Percentiles rank a stretch among this genome's conserved stretches.
Conservation (phyloP, 2,797 vertebrate species). For the Spinibarbus caldwelli region DNA sequence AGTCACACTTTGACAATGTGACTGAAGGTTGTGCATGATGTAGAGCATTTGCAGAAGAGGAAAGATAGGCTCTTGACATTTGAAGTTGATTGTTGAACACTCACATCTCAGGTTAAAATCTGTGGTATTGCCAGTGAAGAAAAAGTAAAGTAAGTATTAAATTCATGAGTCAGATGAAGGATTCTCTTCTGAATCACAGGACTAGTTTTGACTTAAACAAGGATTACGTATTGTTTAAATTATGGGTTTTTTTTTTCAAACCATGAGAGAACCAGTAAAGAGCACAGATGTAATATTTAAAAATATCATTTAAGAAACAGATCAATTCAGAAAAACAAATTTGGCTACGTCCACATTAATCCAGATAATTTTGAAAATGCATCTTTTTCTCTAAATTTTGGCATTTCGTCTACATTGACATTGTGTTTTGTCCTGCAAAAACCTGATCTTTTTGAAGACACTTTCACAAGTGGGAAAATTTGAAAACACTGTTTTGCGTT, state of each 20-base stretch:
- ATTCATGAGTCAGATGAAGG: constrained; percentile 5
- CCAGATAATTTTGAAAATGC: no score
- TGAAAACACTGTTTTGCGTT: no score
- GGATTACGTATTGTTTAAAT: neutral
- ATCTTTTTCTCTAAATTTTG: no score
- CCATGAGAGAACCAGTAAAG: neutral
- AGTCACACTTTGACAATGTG: constrained; percentile 15
- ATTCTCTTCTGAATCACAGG: neutral
- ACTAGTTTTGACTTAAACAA: neutral
- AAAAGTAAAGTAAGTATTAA: constrained; percentile 13
- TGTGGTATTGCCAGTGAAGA: neutral
- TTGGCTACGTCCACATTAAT: no score
- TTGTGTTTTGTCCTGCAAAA: no score
- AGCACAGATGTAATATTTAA: neutral
- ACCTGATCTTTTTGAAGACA: no score
- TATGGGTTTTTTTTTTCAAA: neutral
- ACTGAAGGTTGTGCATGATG: constrained; percentile 23
- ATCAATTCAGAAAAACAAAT: neutral
- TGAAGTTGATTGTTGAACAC: constrained; percentile 32
- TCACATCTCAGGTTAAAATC: constrained; percentile 7
- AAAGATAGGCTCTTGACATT: constrained; percentile 38
- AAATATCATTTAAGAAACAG: neutral
- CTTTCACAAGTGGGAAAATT: no score
- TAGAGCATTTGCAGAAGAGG: neutral
- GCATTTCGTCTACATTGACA: no score